Evolutionary conservation across 2,888 invertebrate species (phyloP), one percentile per base, ranked within the genome.

Genomic region (Oxystoma pomonae): DNA sequence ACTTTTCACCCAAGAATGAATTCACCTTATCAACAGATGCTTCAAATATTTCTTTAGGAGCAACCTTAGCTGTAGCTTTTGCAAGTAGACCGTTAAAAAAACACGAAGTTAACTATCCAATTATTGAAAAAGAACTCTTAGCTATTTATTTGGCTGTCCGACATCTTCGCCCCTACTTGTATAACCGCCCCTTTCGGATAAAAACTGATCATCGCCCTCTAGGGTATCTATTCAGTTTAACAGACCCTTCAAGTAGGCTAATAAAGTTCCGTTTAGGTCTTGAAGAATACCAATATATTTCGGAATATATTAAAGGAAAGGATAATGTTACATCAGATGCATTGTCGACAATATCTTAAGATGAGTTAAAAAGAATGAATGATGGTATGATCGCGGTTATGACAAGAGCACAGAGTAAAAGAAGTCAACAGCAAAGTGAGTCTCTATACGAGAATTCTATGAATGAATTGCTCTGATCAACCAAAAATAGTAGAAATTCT

Each of bases 161-260:
- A n/a, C n/a, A n/a, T n/a, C n/a, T n/a, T n/a, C n/a, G n/a, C n/a
- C n/a, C n/a, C n/a, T n/a, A n/a, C n/a, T n/a, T n/a, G n/a, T n/a
- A n/a, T n/a, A n/a, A n/a, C n/a, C n/a, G n/a, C n/a, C n/a, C n/a
- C n/a, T n/a, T n/a, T n/a, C n/a, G n/a, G 52, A 52, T 20, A 16
- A 58, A 17, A 21, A 65, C 64, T 2, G 69, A 72, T 50, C 72
- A 72, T 56, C 58, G 66, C 55, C 68, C 69, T 1, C 53, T 71
- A 9, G 21, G 68, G 1, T 71, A 71, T 35, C n/a, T n/a, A n/a
- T n/a, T 69, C 50, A 61, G 61, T 20, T 61, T 69, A 35, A 68
- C 66, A 62, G 67, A 70, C 59, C 70, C 70, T 1, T 65, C 67
- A 12, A 70, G 68, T 19, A 66, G 70, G 63, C 53, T 72, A 7